Evolutionary conservation across 2,113 vertebrate genomes (phyloP), one percentile per base, ranked within the genome.

Genomic region (Neomonachus schauinslandi): DNA sequence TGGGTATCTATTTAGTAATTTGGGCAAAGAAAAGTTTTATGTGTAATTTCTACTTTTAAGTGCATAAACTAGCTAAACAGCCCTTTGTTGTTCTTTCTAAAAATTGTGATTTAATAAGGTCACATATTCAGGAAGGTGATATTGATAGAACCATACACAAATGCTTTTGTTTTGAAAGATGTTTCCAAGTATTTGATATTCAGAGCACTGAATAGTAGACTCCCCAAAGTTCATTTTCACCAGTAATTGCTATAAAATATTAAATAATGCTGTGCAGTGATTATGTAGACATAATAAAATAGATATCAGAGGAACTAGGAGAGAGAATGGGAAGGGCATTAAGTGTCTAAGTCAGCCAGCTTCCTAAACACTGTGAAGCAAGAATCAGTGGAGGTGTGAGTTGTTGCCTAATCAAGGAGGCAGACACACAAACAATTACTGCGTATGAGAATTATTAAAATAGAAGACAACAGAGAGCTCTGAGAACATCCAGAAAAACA

Each of bases 331-430:
- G 21, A 71, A 63, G 5, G 16, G 24, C 88, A 59, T 71, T 90
- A 86, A 86, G 63, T 86, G 80, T 85, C 46, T 71, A 82, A 95
- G 80, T 74, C 92, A 95, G 90, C 94, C 80, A 80, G 67, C 82
- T 24, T 93, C 12, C 63, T 89, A 55, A 96, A 71, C 28, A 11
- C 65, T 80, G 21, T 6, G 61, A 65, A 80, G 85, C 46, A 76
- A 26, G 96, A 88, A 93, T 89, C 95, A 91, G 61, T 89, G 49
- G 46, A 77, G 33, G 46, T 4, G 3, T 46, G 76, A 65, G 7
- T 57, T 81, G 36, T 94, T 97, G 85, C 76, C 67, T 92, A 96
- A 96, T 95, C 87, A 97, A 77, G 42, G 49, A 97, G 71, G 81
- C 81, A 89, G 63, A 76, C 22, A n/a, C 8, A 18, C 86, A 97